Percentiles rank a stretch among this genome's conserved stretches.
phyloP scores from a whole-genome alignment of 2,113 vertebrate species.

The Chauna torquata region DNA sequence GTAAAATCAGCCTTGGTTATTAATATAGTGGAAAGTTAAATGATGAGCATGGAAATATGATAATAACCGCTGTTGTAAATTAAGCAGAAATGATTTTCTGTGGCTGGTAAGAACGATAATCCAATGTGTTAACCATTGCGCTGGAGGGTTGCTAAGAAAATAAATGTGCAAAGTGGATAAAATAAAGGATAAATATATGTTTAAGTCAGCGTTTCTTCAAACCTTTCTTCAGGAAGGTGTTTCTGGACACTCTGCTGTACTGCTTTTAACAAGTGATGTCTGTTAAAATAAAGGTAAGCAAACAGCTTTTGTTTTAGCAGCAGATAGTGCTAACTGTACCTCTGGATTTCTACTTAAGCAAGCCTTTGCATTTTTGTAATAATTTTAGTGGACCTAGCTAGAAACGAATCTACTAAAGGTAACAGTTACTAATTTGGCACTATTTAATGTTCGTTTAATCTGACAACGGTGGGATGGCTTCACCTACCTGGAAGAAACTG shows the following conservation, averaged over 20 bases:
- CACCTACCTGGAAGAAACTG: neutral
- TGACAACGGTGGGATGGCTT: neutral
- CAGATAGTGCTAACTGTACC: neutral
- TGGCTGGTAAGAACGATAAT: neutral
- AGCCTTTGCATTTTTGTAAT: neutral
- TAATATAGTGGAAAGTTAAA: constrained; percentile 21
- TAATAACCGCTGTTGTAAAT: neutral
- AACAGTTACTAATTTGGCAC: neutral
- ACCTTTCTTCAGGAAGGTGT: neutral
- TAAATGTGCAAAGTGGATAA: neutral
- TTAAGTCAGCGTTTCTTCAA: neutral
- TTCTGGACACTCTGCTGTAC: neutral
- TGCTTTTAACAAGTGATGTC: neutral
- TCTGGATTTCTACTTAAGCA: neutral
- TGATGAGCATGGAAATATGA: neutral
- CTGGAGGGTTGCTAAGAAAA: neutral
- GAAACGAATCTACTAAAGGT: neutral
- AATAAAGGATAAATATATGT: neutral
- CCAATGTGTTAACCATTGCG: neutral
- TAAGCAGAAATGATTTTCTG: neutral
- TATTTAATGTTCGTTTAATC: neutral
- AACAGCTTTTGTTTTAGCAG: neutral
- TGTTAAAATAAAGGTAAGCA: neutral
- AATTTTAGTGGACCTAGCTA: neutral
- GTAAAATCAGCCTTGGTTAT: neutral